These are phyloP conservation scores for Agrypnia vestita DNA, from an alignment of 1,140 invertebrate species.

Conservation along the genomic window DNA sequence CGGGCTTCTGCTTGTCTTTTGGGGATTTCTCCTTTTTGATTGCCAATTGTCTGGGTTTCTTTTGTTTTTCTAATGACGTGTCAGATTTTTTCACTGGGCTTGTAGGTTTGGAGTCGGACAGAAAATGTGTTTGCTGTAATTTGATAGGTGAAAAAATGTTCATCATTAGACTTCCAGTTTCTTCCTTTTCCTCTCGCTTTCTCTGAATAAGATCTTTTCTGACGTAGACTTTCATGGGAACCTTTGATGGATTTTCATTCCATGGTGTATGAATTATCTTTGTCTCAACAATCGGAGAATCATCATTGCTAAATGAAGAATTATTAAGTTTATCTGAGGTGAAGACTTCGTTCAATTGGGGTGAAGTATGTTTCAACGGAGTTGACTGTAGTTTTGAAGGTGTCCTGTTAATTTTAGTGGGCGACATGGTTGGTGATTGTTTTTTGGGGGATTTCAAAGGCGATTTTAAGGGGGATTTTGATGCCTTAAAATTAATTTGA, in stretches of 20 bases:
- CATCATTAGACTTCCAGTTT: conserved; percentile 66
- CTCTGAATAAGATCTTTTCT: conserved; percentile 70
- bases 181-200: conserved; percentile 63
- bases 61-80: conserved; percentile 16
- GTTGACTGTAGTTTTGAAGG: conserved; percentile 44
- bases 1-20: conserved; percentile 1
- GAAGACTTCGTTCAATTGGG: not conserved
- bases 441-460: conserved; percentile 56
- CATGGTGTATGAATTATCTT: conserved; percentile 46
- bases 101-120: conserved; percentile 62
- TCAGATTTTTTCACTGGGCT: conserved; percentile 61
- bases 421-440: conserved; percentile 62
- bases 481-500: conserved; percentile 28
- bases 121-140: conserved; percentile 43
- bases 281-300: conserved; percentile 19
- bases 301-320: not conserved
- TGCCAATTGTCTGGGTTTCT: not conserved
- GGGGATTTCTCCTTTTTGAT: conserved; percentile 5
- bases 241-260: conserved; percentile 59
- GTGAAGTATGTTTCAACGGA: conserved; percentile 13
- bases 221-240: conserved; percentile 67
- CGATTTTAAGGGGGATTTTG: conserved; percentile 32
- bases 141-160: conserved; percentile 67
- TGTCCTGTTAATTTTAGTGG: conserved; percentile 6
- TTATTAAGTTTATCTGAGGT: not conserved